Conservation (phyloP, 1,140 invertebrate genomes). For the Parasteatoda tepidariorum region DNA sequence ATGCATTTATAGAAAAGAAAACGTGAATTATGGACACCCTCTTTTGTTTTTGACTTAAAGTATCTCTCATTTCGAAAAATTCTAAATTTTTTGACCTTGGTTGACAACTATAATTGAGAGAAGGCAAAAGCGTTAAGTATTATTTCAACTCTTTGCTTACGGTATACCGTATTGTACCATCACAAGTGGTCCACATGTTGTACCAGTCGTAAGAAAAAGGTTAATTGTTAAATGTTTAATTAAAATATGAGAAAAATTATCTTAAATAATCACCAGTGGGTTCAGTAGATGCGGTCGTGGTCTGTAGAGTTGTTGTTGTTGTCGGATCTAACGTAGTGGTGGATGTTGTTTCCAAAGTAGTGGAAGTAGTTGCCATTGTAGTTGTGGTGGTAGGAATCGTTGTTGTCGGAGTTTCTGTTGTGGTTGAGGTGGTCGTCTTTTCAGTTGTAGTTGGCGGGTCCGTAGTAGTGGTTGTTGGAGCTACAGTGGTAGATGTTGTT, state of each 20-base stretch:
- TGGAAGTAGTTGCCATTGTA: background rate
- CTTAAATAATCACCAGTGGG: background rate
- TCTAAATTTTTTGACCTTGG: background rate
- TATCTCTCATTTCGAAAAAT: too few relatives aligned
- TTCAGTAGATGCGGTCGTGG: background rate
- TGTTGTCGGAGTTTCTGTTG: conserved; percentile 7
- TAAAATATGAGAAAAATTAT: background rate
- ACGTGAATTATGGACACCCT: too few relatives aligned
- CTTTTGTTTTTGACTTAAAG: too few relatives aligned
- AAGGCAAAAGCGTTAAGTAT: background rate
- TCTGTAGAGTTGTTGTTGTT: conserved; percentile 7
- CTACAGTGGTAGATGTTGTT: background rate
- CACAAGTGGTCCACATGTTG: background rate
- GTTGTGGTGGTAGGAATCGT: background rate
- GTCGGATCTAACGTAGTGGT: background rate
- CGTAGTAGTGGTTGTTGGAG: background rate
- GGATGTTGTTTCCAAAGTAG: background rate
- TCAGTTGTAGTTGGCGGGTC: background rate
- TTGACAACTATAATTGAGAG: background rate
- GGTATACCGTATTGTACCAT: background rate
- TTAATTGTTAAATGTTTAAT: background rate
- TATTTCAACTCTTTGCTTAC: background rate
- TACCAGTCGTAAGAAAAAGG: background rate
- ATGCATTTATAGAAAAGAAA: too few relatives aligned
- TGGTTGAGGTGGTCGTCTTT: background rate